Evolutionary conservation across 1,140 invertebrate species (phyloP), one percentile per base, ranked within the genome.

Genomic region (Apis laboriosa): DNA sequence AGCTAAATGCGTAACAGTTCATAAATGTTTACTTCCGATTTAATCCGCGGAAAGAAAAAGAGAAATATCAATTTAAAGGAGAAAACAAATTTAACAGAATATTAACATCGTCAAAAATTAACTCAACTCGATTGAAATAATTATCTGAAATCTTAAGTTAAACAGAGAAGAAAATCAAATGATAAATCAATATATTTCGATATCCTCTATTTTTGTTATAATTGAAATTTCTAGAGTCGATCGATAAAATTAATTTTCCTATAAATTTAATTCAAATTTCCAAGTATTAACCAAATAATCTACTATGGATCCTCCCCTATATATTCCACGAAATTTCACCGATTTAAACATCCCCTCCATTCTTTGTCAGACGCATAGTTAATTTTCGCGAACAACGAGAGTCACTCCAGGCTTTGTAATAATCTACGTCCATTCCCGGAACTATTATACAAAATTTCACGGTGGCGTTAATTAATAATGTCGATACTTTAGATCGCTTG

Each of bases 401-500:
- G 7, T 51, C 67, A 61, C 51, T 72, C 24, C 13, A 53, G 19
- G 55, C 24, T 19, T 55, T 71, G n/a, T 72, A 72, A 79, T 15
- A 24, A 58, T 53, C 24, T 63, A 43, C 61, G 34, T 51, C 43
- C n/a, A 80, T 49, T 21, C 68, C 9, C 17, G 49, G 49, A 76
- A 55, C 43, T 56, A 73, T 56, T 73, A 56, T 51, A 58, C n/a
- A n/a, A 76, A 67, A 81, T 64, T 51, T 58, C 24, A 51, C 58
- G 79, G 68, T 19, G 17, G n/a, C 53, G 83, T 75, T 87, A 87
- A 87, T 87, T 88, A 88, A 85, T 82, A 87, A 78, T 49, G 67
- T 28, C 63, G 74, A 80, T 75, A 66, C 43, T 63, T 49, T 80
- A 75, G 76, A 67, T 49, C 60, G 76, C 53, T 43, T 77, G 64